phyloP scores from a whole-genome alignment of 1,140 invertebrate genomes.

The Tetranychus cinnabarinus region DNA sequence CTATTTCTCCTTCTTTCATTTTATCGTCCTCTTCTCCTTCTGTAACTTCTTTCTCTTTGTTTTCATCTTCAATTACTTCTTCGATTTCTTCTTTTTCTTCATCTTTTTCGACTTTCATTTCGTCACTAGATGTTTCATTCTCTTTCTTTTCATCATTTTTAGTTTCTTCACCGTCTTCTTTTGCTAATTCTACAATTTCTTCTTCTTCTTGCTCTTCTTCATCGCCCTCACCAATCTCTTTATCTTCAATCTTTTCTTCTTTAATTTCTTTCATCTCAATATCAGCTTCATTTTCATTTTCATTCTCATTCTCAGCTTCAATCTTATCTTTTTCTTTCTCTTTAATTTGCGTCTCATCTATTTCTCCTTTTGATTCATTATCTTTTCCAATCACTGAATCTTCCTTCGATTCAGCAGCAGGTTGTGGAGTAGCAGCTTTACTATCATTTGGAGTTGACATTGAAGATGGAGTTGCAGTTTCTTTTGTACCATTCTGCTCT shows the following conservation, averaged over 20 bases:
- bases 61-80: constrained; percentile 21
- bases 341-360: neutral
- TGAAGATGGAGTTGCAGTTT: neutral
- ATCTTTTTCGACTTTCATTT: neutral
- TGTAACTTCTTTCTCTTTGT: constrained; percentile 16
- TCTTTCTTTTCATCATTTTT: neutral
- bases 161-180: neutral
- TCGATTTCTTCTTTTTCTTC: neutral
- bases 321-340: neutral
- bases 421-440: constrained; percentile 41
- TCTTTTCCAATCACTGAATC: neutral
- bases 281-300: neutral
- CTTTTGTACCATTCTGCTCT: neutral
- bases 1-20: constrained; percentile 21
- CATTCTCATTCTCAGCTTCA: too few species aligned
- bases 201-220: neutral
- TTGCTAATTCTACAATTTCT: neutral
- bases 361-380: neutral
- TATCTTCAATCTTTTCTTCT: neutral
- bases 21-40: constrained; percentile 20
- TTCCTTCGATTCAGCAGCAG: constrained; percentile 19
- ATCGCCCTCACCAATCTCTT: neutral
- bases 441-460: constrained; percentile 14
- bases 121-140: neutral
- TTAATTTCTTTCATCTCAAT: neutral